Percentiles rank a stretch among this genome's conserved stretches.
phyloP scores from a whole-genome alignment of 2,888 invertebrate genomes.

The Agriotes lineatus region DNA sequence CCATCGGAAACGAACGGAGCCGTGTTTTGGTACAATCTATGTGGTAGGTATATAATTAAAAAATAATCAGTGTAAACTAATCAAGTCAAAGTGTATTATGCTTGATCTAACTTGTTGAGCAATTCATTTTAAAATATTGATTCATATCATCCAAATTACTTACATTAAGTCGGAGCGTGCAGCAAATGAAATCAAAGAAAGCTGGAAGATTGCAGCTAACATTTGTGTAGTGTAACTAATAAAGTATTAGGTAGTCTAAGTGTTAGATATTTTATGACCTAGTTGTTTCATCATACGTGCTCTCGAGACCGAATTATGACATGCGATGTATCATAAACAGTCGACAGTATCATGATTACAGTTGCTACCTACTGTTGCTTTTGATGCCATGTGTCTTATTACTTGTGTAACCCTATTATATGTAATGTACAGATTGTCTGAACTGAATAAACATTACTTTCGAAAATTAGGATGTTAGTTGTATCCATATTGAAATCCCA shows the following conservation, averaged over 20 bases:
- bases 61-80: constrained; percentile 48
- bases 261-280: constrained; percentile 62
- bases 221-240: constrained; percentile 46
- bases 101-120: constrained; percentile 33
- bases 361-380: constrained; percentile 63
- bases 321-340: constrained; percentile 61
- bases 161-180: constrained; percentile 37
- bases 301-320: constrained; percentile 55
- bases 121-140: constrained; percentile 34
- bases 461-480: constrained; percentile 29
- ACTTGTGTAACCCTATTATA: constrained; percentile 66
- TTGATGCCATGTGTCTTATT: constrained; percentile 68
- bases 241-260: constrained; percentile 56
- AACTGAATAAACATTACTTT: constrained; percentile 69
- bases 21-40: constrained; percentile 42
- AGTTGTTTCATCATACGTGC: constrained; percentile 54
- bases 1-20: constrained; percentile 28
- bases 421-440: constrained; percentile 68
- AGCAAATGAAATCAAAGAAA: constrained; percentile 35
- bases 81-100: constrained; percentile 24
- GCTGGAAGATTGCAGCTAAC: constrained; percentile 50
- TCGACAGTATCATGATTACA: constrained; percentile 61
- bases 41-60: constrained; percentile 27
- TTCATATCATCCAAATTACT: constrained; percentile 46
- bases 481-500: background rate